Evolutionary conservation across 1,140 invertebrate species (phyloP), one percentile per base, ranked within the genome.

Genomic region (Tetramorium alpestre): DNA sequence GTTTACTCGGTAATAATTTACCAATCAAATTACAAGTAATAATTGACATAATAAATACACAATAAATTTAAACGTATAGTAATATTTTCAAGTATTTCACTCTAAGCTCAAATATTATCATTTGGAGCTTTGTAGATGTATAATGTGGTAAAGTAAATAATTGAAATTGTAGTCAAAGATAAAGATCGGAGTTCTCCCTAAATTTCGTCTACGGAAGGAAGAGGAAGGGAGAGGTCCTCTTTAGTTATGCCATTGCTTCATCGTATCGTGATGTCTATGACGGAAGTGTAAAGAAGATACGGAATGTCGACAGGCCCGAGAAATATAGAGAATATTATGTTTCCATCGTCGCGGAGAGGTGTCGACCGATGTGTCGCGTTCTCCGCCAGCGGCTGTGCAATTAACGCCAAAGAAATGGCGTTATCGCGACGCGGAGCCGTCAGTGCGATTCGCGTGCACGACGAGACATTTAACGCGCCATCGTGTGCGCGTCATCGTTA

Each of bases 301-400:
- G 69, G 13, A 58, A 60, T 28, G 56, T 73, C 41, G 51, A 60
- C 41, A 56, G 41, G 8, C 1, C 16, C 13, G 54, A 22, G 80
- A 84, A 47, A 62, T 84, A 84, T 84, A 72, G 41, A 47, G 54
- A 84, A 84, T 84, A 84, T 84, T 84, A 75, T 44, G 58, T 84
- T 84, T 62, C 41, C 41, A 62, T 75, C 54, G 38, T n/a, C 6
- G 33, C 8, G 38, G 16, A 22, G 16, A 60, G n/a, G 56, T 73
- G 69, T 73, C 41, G 28, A 51, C 25, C 13, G 41, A 73, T 47
- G 41, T n/a, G 41, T 84, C 69, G 80, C 56, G 8, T 75, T 84
- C 80, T 60, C 41, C 67, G 54, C 54, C 67, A 73, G 54, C 80
- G 80, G 67, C 80, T 47, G 25, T 82, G 54, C 54, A 82, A 73